Evolutionary conservation across 2,113 vertebrate species (phyloP).

Genomic region (Muntiacus reevesi): DNA sequence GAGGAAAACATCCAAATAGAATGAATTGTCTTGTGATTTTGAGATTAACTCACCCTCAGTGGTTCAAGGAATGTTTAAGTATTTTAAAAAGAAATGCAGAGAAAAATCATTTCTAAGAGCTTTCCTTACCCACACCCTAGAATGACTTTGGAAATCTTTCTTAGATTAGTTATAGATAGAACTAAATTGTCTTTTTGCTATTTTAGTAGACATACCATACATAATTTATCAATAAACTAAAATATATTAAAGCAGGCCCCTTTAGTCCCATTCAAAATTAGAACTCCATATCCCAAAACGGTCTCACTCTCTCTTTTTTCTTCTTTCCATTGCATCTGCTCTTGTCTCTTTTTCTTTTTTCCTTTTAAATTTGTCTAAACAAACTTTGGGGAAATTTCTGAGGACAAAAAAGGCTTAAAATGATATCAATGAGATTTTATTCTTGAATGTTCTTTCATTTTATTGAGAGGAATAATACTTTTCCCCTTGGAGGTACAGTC

Average conservation of each 20-base stretch:
- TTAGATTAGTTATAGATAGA: background rate
- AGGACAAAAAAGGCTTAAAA: background rate
- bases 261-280: background rate
- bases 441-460: background rate
- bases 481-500: background rate
- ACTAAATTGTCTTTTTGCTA: background rate
- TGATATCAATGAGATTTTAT: background rate
- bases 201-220: background rate
- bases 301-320: background rate
- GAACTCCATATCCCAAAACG: background rate
- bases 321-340: background rate
- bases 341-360: background rate
- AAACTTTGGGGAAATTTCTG: background rate
- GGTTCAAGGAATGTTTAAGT: conserved; percentile 2
- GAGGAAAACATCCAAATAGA: conserved; percentile 5
- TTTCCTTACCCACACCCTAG: background rate
- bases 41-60: background rate
- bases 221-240: background rate
- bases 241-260: background rate
- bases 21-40: conserved; percentile 61
- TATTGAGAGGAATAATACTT: background rate
- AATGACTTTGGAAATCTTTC: background rate
- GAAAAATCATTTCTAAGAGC: background rate
- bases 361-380: background rate
- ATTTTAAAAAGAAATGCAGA: conserved; percentile 13